Conservation (phyloP, 1,140 invertebrate genomes). For the Popillia japonica region DNA sequence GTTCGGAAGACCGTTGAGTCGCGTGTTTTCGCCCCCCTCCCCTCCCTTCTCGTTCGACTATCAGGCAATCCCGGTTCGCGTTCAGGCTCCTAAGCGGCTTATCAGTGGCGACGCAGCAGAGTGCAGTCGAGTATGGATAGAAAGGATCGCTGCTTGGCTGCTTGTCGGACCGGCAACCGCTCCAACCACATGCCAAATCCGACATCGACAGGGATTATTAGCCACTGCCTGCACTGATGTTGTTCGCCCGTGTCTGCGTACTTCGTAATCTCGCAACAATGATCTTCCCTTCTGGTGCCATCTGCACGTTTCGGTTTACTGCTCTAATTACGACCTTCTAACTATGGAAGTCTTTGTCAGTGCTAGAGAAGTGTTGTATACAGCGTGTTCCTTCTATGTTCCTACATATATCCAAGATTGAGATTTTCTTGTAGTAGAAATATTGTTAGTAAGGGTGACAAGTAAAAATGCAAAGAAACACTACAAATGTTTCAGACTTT, state of each 20-base stretch:
- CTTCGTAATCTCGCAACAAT: slow-evolving; percentile 3
- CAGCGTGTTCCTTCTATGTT: too few species aligned
- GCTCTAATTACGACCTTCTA: not conserved
- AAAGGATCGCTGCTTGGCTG: slow-evolving; percentile 11
- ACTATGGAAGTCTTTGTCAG: not conserved
- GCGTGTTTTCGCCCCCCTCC: not conserved
- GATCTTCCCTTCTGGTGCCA: slow-evolving; percentile 8
- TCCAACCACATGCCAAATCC: slow-evolving; percentile 16
- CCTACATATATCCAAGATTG: too few species aligned
- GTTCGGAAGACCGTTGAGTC: not conserved
- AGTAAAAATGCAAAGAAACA: too few species aligned
- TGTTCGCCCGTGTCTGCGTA: not conserved
- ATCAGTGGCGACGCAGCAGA: slow-evolving; percentile 11
- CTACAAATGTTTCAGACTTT: too few species aligned
- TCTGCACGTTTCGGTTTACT: slow-evolving; percentile 8
- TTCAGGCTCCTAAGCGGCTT: slow-evolving; percentile 28
- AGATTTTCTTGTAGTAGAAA: too few species aligned
- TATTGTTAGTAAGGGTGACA: too few species aligned
- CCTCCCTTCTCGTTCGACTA: too few species aligned
- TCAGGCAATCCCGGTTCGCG: slow-evolving; percentile 3
- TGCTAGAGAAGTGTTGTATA: too few species aligned
- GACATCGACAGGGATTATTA: slow-evolving; percentile 34
- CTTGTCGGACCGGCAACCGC: slow-evolving; percentile 17
- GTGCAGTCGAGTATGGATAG: not conserved
- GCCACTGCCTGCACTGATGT: not conserved